Conservation (phyloP, 2,888 invertebrate species). For the Pherbina coryleti region DNA sequence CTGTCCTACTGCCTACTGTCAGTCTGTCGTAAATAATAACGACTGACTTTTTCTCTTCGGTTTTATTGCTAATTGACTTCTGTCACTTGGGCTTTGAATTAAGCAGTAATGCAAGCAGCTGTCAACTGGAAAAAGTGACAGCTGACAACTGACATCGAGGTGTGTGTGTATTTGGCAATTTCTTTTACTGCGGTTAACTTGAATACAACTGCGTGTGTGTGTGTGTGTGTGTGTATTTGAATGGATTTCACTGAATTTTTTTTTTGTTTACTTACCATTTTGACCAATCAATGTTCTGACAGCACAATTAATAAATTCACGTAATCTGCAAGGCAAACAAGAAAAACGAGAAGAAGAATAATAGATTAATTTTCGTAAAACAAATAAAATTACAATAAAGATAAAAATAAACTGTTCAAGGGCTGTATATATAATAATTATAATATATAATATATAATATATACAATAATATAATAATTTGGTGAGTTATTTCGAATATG, state of each 20-base stretch:
- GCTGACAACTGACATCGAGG: background rate
- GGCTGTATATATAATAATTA: too few species aligned
- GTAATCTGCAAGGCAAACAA: conserved; percentile 14
- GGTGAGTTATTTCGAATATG: too few species aligned
- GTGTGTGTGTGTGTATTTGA: too few species aligned
- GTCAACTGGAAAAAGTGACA: conserved; percentile 1
- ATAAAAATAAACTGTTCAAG: too few species aligned
- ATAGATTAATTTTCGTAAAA: too few species aligned
- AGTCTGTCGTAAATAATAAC: background rate
- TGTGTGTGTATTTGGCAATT: background rate
- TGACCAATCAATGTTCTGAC: background rate
- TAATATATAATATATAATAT: too few species aligned
- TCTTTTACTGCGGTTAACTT: background rate
- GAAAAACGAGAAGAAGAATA: background rate
- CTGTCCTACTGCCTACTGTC: background rate
- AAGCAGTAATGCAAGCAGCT: conserved; percentile 4
- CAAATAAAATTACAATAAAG: too few species aligned
- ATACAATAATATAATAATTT: too few species aligned
- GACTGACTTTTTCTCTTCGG: background rate
- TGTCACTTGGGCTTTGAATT: conserved; percentile 16
- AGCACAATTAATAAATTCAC: background rate
- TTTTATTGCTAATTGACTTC: conserved; percentile 18
- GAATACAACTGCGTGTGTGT: too few species aligned
- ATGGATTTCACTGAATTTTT: background rate
- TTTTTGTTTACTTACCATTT: conserved; percentile 15